phyloP scores from a whole-genome alignment of 2,797 vertebrate species.

The Gorsachius magnificus region DNA sequence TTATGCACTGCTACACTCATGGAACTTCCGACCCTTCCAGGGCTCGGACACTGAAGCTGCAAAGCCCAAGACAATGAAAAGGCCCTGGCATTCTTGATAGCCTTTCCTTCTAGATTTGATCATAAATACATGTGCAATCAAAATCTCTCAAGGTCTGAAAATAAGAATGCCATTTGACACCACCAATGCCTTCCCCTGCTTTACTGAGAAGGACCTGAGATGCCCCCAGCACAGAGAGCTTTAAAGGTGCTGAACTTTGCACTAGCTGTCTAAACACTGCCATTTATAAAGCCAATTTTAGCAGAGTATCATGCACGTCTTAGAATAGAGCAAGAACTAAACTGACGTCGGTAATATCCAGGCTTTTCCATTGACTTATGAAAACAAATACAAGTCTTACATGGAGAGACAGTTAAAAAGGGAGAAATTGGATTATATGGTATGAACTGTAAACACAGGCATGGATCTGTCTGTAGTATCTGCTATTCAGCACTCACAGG shows the following conservation, averaged over 20 bases:
- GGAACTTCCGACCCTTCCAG: not conserved
- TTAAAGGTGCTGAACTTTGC: not conserved
- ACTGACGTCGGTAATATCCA: accelerated
- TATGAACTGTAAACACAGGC: not conserved
- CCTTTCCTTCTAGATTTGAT: not conserved
- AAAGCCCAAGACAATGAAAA: not conserved
- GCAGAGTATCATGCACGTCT: not conserved
- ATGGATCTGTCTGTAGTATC: not conserved
- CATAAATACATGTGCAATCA: not conserved
- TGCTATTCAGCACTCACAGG: not conserved
- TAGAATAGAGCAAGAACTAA: not conserved
- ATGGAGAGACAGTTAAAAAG: not conserved
- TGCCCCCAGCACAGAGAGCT: not conserved
- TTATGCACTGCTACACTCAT: not conserved
- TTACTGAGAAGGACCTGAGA: not conserved
- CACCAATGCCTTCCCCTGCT: not conserved
- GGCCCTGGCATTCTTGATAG: not conserved
- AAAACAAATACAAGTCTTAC: not conserved
- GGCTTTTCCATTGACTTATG: not conserved
- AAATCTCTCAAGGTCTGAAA: not conserved
- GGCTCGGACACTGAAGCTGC: not conserved
- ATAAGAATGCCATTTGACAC: not conserved
- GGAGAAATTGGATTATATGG: not conserved
- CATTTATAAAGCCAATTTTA: not conserved
- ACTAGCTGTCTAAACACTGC: not conserved